Base-by-base conservation (phyloP, 2,113 vertebrate species). In the Petroica traversi region DNA sequence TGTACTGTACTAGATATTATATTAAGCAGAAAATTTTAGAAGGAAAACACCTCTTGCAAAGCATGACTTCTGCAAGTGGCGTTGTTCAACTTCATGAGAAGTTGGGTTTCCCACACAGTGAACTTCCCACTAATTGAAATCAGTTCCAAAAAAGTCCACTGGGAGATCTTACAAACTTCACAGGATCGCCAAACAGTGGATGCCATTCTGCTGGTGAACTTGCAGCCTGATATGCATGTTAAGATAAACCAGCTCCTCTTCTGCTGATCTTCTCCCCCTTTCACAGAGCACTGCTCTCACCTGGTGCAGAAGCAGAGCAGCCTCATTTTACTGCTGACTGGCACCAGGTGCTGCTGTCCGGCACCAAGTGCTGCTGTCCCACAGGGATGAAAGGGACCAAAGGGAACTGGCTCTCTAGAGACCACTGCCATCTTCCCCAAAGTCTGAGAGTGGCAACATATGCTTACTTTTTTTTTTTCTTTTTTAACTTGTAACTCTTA, bases 1-100 rank as follows among this genome's bases (percentile, higher is more conserved):
- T 92, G 38, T 92, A 41, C 61, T 85, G 57, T 34, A 71, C 62
- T 89, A 88, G 79, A 64, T 93, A 81, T 17, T 88, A 82, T 52
- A 80, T 61, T 62, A 92, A 78, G 75, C 5, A 2, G 43, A 77
- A 90, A 59, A 71, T 71, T 88, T 88, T 86, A 71, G 64, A 92
- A 68, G 59, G 51, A 88, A 92, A 96, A 93, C 49, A 68, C 45
- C 33, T 81, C 74, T 75, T 41, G 25, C 48, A 92, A 85, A 89
- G 58, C 71, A 59, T 20, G 40, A 94, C 68, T 94, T 91, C 81
- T 88, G 72, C 25, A 80, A 90, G 38, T 67, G 82, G 43, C 3
- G 1, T 74, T 86, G 75, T 81, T 88, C 73, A 85, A 0, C 40
- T 74, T 91, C 61, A 51, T 25, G 3, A 2, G 48, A 22, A 92